A percentile compares a stretch with the other conserved stretches of the same genome.
Conservation (phyloP, 2,797 vertebrate genomes). For the Thalassophryne amazonica region DNA sequence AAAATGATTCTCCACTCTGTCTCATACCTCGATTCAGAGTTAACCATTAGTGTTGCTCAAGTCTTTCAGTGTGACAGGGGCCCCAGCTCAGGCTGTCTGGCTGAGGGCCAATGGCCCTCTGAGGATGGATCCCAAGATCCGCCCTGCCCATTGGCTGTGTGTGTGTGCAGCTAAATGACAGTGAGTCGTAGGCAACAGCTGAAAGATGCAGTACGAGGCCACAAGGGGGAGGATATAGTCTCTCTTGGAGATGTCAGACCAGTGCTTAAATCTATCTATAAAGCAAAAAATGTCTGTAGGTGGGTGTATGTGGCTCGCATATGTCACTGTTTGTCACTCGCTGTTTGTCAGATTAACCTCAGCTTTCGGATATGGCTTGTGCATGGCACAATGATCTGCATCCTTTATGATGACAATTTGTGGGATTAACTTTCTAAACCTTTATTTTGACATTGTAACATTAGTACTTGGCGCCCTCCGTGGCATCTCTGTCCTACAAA, state of each 20-base stretch:
- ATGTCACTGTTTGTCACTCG: no score
- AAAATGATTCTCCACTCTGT: conserved; percentile 30
- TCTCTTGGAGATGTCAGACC: conserved; percentile 23
- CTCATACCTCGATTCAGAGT: conserved; percentile 40
- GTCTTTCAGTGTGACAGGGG: conserved; percentile 61
- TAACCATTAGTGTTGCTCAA: conserved; percentile 69
- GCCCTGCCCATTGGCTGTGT: conserved; percentile 51
- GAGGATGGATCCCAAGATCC: conserved; percentile 63
- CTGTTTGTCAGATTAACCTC: no score
- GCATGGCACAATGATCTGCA: no score
- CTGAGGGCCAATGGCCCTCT: conserved; percentile 62
- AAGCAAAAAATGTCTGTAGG: conserved; percentile 42
- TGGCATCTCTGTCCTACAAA: no score
- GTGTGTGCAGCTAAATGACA: conserved; percentile 62
- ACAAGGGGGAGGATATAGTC: conserved; percentile 38
- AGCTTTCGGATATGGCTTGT: no score
- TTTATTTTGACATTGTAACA: no score
- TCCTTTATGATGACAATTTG: no score
- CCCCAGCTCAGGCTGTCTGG: conserved; percentile 50
- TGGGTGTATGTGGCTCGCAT: no score
- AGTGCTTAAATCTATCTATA: conserved; percentile 45
- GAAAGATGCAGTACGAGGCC: conserved; percentile 50
- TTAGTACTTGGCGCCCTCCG: no score
- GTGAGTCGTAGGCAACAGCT: conserved; percentile 74
- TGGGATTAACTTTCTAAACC: no score